Conservation (phyloP, 2,113 vertebrate genomes). For the Empidonax alnorum region DNA sequence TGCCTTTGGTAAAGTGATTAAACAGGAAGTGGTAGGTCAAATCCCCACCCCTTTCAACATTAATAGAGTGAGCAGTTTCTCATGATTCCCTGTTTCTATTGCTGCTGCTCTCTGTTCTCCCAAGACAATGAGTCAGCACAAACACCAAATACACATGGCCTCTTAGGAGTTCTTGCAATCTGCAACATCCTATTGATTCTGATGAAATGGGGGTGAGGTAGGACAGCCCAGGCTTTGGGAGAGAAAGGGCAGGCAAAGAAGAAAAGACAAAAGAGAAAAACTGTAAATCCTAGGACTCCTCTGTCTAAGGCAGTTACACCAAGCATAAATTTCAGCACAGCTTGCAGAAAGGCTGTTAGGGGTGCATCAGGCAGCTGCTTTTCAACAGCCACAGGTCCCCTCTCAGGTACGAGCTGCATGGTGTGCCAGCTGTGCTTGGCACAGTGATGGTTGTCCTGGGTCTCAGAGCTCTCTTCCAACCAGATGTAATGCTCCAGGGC, state of each 20-base stretch:
- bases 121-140: neutral
- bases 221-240: neutral
- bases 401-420: neutral
- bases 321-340: neutral
- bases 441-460: neutral
- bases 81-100: neutral
- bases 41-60: neutral
- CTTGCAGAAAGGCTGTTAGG: neutral
- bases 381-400: neutral
- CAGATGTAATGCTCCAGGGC: fast-evolving
- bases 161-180: neutral
- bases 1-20: neutral
- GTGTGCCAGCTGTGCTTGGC: neutral
- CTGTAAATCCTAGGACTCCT: neutral
- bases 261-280: neutral
- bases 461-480: neutral
- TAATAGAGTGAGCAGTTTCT: neutral
- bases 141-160: neutral
- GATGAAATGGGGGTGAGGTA: neutral
- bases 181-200: neutral
- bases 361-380: neutral
- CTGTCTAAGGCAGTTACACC: neutral
- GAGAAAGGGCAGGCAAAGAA: neutral
- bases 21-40: neutral
- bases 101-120: neutral